phyloP scores from a whole-genome alignment of 23 tunicate genomes.

The Ascidia mentula region DNA sequence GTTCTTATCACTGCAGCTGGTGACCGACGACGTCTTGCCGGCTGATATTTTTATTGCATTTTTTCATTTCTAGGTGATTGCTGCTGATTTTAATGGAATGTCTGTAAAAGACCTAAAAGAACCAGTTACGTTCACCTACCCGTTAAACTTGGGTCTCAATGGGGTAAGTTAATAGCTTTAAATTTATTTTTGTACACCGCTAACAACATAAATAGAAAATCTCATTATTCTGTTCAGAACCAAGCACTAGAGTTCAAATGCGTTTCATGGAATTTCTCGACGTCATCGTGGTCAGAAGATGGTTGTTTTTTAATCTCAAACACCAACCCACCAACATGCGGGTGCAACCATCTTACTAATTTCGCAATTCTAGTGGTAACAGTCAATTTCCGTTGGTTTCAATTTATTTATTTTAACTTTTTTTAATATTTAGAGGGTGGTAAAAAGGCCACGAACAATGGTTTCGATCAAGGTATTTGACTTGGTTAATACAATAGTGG shows the following conservation, averaged over 20 bases:
- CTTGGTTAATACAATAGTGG: not conserved
- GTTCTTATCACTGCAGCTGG: too few relatives aligned
- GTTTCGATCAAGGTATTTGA: not conserved
- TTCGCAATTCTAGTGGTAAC: not conserved
- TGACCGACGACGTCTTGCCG: too few relatives aligned
- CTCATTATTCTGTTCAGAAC: too few relatives aligned
- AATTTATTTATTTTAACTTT: too few relatives aligned
- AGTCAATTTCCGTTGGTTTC: too few relatives aligned
- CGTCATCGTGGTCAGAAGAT: not conserved
- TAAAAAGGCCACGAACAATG: not conserved
- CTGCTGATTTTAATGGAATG: not conserved
- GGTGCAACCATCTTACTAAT: constrained; percentile 9
- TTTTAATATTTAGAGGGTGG: not conserved
- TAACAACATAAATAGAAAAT: too few relatives aligned
- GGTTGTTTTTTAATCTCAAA: not conserved
- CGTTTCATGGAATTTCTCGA: not conserved
- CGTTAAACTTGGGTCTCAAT: too few relatives aligned
- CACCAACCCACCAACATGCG: not conserved
- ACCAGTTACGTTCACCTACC: not conserved
- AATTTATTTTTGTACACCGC: too few relatives aligned
- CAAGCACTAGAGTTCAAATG: not conserved
- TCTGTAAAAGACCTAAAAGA: not conserved
- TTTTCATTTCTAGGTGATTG: not conserved
- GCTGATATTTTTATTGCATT: too few relatives aligned
- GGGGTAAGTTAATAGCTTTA: too few relatives aligned